Evolutionary conservation across 2,888 invertebrate species (phyloP), one percentile per base, ranked within the genome.

Genomic region (Phymatocera aterrima): DNA sequence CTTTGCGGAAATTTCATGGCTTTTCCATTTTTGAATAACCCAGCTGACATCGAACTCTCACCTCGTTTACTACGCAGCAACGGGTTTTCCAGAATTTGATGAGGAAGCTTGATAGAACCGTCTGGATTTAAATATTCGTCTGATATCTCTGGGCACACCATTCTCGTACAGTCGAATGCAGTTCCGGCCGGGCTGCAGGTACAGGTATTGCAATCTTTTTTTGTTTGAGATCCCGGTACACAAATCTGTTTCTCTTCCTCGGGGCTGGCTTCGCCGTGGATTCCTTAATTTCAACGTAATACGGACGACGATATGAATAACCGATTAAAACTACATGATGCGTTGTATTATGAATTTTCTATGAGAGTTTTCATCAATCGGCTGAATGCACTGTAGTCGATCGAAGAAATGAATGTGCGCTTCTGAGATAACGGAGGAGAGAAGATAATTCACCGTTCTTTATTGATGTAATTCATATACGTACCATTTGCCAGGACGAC

Each of bases 161-260:
- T 81, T 34, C 57, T 80, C 1, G 84, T 85, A 57, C 86, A 86
- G 5, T 78, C 74, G 0, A 80, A 68, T 21, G 48, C 70, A 5
- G 64, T 80, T 28, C 93, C 92, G 72, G 93, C 92, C 15, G 91
- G 86, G 78, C 92, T 92, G 84, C 93, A 94, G 21, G 92, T 91
- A 83, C 94, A 94, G 86, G 91, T 92, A 84, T 93, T 93, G 88
- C 93, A 93, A 78, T 93, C 93, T 79, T 92, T 74, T 28, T 79
- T 81, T 68, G 82, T 84, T 1, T 18, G 28, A 5, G 77, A 77
- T 8, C 82, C 82, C 8, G 85, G 84, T 61, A 65, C 24, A 51
- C 82, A 82, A 2, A 46, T 80, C 54, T 34, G 80, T 78, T 51
- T 4, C 60, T 54, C 34, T 34, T 43, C 68, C 1, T 54, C 77